Evolutionary conservation across 2,888 invertebrate genomes (phyloP).

Genomic region (Myopa tessellatipennis): DNA sequence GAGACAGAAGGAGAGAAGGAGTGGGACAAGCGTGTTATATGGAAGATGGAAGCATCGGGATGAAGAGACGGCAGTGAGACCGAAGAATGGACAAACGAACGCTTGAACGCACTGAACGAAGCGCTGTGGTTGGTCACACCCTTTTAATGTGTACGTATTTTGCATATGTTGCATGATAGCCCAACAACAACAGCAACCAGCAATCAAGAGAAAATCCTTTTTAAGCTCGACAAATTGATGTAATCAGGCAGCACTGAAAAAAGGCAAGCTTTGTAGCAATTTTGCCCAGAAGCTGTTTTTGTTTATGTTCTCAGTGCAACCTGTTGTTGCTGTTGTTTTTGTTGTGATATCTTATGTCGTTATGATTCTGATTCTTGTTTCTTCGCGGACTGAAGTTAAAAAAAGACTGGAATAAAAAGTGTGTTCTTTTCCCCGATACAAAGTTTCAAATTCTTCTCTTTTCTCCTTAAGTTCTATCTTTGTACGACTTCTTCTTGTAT

Average conservation of each 20-base stretch:
- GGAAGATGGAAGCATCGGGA: not conserved
- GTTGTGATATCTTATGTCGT: not conserved
- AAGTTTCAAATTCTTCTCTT: not conserved
- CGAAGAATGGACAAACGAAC: not conserved
- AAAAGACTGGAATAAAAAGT: not conserved
- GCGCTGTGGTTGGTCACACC: constrained; percentile 43
- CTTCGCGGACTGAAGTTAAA: too few relatives aligned
- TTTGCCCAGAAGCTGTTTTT: constrained; percentile 47
- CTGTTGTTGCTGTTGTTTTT: constrained; percentile 28
- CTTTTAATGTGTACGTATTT: constrained; percentile 22
- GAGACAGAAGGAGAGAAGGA: constrained; percentile 1
- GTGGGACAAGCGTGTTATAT: not conserved
- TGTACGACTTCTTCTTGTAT: not conserved
- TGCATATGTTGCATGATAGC: constrained; percentile 23
- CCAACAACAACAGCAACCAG: constrained; percentile 10
- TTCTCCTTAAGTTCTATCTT: not conserved
- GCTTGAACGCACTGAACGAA: not conserved
- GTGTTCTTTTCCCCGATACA: not conserved
- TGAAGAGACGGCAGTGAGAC: not conserved
- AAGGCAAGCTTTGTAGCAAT: constrained; percentile 27
- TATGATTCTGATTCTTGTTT: not conserved
- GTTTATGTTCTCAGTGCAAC: constrained; percentile 5
- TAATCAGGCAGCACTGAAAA: constrained; percentile 41
- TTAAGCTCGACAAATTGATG: constrained; percentile 42
- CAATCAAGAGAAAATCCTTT: constrained; percentile 27